Evolutionary conservation across 2,888 invertebrate species (phyloP), one percentile per base, ranked within the genome.

Genomic region (Frankliniella intonsa): DNA sequence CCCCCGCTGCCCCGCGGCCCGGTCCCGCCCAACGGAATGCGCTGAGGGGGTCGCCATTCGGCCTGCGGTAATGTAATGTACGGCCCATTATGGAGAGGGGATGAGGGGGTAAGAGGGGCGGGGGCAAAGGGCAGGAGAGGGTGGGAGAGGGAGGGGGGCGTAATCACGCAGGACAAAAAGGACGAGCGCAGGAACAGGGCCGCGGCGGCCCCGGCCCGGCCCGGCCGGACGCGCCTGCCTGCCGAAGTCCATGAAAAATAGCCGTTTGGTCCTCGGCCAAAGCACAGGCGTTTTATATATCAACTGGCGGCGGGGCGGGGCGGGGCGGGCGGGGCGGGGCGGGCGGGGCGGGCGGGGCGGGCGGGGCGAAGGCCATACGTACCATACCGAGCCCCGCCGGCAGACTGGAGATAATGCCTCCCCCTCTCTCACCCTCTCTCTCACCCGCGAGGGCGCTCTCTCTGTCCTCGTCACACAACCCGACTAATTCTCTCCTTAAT

Each of bases 181-280:
- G 62, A n/a, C 14, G 62, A 55, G 12, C n/a, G n/a, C n/a, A 55
- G 55, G 62, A 11, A 5, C 38, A 17, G 62, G 62, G 17, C 17
- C 14, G 62, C 0, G 62, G 62, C 38, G 38, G 38, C 38, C 38
- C 38, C 38, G 38, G 38, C 38, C 3, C 38, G 38, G 38, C 38
- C 38, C 38, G 62, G 1, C 55, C 55, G 62, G 62, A n/a, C 14
- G 62, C n/a, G 3, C 62, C 62, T 62, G 62, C 62, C 62, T 62
- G 62, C 62, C 62, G 62, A 62, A 62, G 62, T 62, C 62, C 62
- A 62, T 62, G 62, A 62, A 62, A 62, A 62, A 62, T 62, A 62
- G 62, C 62, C 62, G 62, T 62, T 62, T 62, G 62, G 62, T 62
- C 62, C 62, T 7, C 62, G 62, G 62, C 62, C 62, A 62, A 62